Percentiles rank a stretch among this genome's conserved stretches.
Evolutionary conservation across 2,113 vertebrate genomes (phyloP).

Genomic region (Athene noctua): DNA sequence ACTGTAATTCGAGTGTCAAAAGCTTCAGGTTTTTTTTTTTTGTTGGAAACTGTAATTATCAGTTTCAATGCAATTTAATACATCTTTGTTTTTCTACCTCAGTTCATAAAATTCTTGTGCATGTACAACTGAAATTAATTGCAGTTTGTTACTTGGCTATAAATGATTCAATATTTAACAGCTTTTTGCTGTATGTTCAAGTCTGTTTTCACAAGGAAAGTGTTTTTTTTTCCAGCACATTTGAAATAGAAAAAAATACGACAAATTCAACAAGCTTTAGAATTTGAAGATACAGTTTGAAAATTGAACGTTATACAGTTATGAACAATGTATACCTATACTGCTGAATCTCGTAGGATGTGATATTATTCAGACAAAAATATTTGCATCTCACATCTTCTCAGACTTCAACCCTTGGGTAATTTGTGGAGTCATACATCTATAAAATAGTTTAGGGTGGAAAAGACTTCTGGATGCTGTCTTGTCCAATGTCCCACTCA

Average conservation of each 20-base stretch:
- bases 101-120: not conserved
- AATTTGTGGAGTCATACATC: not conserved
- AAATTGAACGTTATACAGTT: not conserved
- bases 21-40: not conserved
- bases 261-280: not conserved
- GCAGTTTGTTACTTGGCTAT: not conserved
- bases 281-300: not conserved
- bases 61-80: not conserved
- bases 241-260: not conserved
- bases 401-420: not conserved
- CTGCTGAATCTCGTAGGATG: not conserved
- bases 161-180: not conserved
- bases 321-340: not conserved
- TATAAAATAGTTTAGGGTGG: not conserved
- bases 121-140: not conserved
- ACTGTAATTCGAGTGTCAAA: not conserved
- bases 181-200: not conserved
- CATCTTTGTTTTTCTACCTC: not conserved
- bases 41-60: not conserved
- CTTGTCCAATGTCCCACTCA: not conserved
- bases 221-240: not conserved
- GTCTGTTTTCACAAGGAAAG: not conserved
- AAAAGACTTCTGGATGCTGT: not conserved
- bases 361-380: not conserved
- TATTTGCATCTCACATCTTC: not conserved